Evolutionary conservation across 2,113 vertebrate genomes (phyloP).

Genomic region (Clarias magur): DNA sequence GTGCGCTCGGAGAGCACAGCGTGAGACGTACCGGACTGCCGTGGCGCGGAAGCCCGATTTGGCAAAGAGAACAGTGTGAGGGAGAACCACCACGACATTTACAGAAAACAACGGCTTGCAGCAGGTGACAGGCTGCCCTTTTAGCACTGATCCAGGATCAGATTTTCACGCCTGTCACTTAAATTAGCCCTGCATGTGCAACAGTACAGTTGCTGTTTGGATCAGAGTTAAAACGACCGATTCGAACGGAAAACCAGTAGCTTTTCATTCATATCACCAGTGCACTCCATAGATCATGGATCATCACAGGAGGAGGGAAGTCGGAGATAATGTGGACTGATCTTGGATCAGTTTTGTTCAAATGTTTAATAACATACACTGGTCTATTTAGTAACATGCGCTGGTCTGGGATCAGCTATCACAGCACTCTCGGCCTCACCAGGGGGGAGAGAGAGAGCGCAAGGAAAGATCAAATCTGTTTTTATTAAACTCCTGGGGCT

Average conservation of each 20-base stretch:
- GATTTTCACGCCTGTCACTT: neutral
- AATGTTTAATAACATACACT: neutral
- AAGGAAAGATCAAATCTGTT: conserved; percentile 35
- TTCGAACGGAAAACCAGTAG: neutral
- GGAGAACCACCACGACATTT: conserved; percentile 49
- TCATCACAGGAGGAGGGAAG: neutral
- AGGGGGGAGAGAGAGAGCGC: neutral
- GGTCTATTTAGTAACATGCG: neutral
- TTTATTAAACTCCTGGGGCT: conserved; percentile 43
- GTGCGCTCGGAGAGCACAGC: conserved; percentile 62
- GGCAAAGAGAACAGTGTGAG: conserved; percentile 51
- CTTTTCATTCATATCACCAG: neutral
- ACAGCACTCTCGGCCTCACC: neutral
- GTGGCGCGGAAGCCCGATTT: conserved; percentile 64
- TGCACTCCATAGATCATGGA: neutral
- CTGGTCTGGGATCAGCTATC: conserved; percentile 4
- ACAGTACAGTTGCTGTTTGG: neutral
- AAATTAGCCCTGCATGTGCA: neutral
- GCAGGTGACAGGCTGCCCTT: conserved; percentile 30
- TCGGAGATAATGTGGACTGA: neutral
- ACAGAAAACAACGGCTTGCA: conserved; percentile 40
- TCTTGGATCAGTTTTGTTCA: neutral
- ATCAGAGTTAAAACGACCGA: neutral
- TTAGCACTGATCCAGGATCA: conserved; percentile 28
- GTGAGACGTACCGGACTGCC: conserved; percentile 60